Base-by-base conservation (phyloP, 1,140 invertebrate genomes). In the Magallana gigas region DNA sequence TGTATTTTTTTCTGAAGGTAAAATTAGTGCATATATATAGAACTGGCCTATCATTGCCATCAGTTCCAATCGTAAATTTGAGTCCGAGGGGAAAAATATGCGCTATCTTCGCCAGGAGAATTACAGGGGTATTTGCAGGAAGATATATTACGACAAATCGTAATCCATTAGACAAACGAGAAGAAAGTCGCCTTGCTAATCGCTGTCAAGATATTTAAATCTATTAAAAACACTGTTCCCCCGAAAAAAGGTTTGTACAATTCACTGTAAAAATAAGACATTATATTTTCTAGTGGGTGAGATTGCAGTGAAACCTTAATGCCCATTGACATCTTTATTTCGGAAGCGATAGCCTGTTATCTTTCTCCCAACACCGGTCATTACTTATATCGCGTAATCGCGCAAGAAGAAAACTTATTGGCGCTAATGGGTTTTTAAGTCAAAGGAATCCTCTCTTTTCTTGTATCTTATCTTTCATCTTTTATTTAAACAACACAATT, bases 131-230 rank as follows among this genome's bases (percentile, higher is more conserved):
- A 18, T 62, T 23, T 71, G 18, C 18, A 11, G 6, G 7, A 71
- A 71, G 68, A 71, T 71, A 71, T 29, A 71, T 48, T 48, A 48
- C 14, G 60, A 62, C 60, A 14, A 62, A 8, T 36, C 7, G 68
- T 71, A 71, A 71, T 71, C 68, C 68, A 8, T 71, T 71, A 71
- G 11, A 71, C 68, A 71, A 71, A 71, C 68, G 68, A 71, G 18
- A 71, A 23, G 36, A 71, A 68, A 23, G n/a, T 23, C n/a, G 18
- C 18, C 5, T 11, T 71, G 36, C 68, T 71, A 71, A 29, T 29
- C 8, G 68, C 14, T 71, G 68, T 71, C 68, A 71, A 71, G 68
- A 18, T 29, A 29, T 71, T 71, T 71, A 71, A 71, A 71, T 71
- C 68, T 23, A 71, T 71, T 71, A 71, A 71, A 12, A 48, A 48